Evolutionary conservation across 2,113 vertebrate species (phyloP), one percentile per base, ranked within the genome.

Genomic region (Oostethus manadensis): DNA sequence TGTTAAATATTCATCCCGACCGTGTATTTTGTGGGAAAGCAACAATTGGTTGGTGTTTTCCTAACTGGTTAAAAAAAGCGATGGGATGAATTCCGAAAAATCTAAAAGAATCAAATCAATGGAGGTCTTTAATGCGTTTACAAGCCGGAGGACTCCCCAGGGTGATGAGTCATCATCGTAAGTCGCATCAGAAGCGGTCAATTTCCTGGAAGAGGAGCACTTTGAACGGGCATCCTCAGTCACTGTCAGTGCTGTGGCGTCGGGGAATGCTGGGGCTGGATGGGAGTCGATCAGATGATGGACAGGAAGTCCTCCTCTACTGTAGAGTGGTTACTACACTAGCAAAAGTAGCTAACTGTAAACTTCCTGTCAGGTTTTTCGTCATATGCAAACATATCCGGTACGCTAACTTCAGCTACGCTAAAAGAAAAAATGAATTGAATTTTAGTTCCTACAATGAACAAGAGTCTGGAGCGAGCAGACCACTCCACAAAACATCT

Each of bases 91-190:
- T 42, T 42, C 11, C 38, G 14, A 13, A 42, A 42, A 13, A 14
- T 42, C 13, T 42, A 51, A 53, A n/a, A n/a, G 29, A 54, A 54
- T 35, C 26, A 53, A 33, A 53, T n/a, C 29, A 56, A 43, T 47
- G 9, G 59, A 20, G 23, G 1, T 57, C 11, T 45, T 38, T 42
- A 46, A 62, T 11, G 43, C 26, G 22, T 50, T 60, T 58, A 58
- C 18, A 58, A 70, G 71, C 20, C 29, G 4, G 1, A 66, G 9
- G 63, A 68, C 44, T 26, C n/a, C 23, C 17, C 3, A 20, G 38
- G 58, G 49, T 55, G 67, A 70, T 57, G 67, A 74, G 63, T 82
- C 63, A 68, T 74, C 74, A 68, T 74, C 72, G 58, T 9, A 78
- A 72, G 57, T 54, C 15, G 7, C 48, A 69, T 69, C 50, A 68